These are phyloP conservation scores for Choristoneura rosaceana DNA, from an alignment of 2,888 invertebrate species.

Conservation along the genomic window DNA sequence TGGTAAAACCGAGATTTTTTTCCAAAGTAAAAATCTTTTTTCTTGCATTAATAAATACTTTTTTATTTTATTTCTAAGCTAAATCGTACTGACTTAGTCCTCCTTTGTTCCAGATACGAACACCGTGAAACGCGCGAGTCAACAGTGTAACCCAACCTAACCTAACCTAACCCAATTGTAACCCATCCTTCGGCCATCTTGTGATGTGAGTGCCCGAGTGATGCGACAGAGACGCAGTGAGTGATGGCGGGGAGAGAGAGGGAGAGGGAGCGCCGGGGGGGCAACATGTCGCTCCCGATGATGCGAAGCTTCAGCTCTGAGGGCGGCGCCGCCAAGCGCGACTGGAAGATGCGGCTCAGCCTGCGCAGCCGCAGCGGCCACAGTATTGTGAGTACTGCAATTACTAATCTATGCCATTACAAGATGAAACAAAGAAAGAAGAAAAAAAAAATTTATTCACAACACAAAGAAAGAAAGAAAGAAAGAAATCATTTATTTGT, in stretches of 20 bases:
- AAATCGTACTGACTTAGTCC: not conserved
- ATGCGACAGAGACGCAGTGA: conserved; percentile 61
- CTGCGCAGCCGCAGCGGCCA: conserved; percentile 89
- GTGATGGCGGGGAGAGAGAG: conserved; percentile 47
- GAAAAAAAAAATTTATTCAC: too few relatives aligned
- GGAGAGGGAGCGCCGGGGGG: conserved; percentile 36
- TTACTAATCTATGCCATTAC: too few relatives aligned
- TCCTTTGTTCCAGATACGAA: conserved; percentile 5
- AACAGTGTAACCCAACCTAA: not conserved
- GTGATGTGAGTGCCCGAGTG: conserved; percentile 39
- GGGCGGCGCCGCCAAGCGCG: conserved; percentile 82
- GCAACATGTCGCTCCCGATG: conserved; percentile 80
- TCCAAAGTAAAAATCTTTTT: too few relatives aligned
- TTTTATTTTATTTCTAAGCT: too few relatives aligned
- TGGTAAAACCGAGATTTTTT: too few relatives aligned
- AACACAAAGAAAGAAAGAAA: too few relatives aligned
- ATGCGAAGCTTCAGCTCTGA: conserved; percentile 89
- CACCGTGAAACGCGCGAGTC: conserved; percentile 8
- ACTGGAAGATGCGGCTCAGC: conserved; percentile 91
- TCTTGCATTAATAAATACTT: too few relatives aligned
- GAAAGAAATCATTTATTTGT: too few relatives aligned
- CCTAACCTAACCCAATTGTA: not conserved
- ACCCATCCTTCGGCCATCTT: not conserved
- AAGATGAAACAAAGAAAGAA: too few relatives aligned
- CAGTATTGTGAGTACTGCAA: conserved; percentile 77